A percentile compares a stretch with the other conserved stretches of the same genome.
Evolutionary conservation across 2,888 invertebrate species (phyloP).

Genomic region (Drosophila limbata): DNA sequence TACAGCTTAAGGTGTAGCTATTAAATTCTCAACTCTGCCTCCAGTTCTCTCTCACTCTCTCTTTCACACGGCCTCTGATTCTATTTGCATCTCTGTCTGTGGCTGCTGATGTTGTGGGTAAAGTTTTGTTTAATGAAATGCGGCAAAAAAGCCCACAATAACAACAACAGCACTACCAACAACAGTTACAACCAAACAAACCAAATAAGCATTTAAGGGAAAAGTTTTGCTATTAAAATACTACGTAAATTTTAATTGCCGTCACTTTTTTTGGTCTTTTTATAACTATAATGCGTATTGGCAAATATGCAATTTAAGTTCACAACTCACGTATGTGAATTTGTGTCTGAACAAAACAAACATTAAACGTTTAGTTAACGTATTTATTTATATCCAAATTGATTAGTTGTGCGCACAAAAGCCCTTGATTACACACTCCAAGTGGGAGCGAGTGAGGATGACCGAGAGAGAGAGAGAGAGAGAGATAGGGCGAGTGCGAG

Average conservation of each 20-base stretch:
- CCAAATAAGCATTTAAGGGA: slow-evolving; percentile 73
- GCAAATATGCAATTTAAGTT: slow-evolving; percentile 52
- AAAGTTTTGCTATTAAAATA: slow-evolving; percentile 79
- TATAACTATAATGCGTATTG: slow-evolving; percentile 25
- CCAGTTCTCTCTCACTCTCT: neutral
- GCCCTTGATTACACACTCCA: slow-evolving; percentile 25
- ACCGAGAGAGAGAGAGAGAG: slow-evolving; percentile 9
- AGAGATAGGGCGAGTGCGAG: neutral
- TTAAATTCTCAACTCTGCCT: slow-evolving; percentile 66
- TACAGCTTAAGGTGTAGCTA: slow-evolving; percentile 75
- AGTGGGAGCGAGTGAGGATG: neutral
- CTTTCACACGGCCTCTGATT: slow-evolving; percentile 1
- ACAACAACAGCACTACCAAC: slow-evolving; percentile 28
- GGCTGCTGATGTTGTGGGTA: slow-evolving; percentile 57
- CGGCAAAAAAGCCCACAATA: slow-evolving; percentile 67
- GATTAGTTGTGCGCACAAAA: slow-evolving; percentile 65
- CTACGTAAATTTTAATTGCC: slow-evolving; percentile 80
- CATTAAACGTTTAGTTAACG: slow-evolving; percentile 41
- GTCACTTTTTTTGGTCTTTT: slow-evolving; percentile 46
- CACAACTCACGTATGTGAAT: slow-evolving; percentile 27
- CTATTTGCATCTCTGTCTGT: slow-evolving; percentile 30
- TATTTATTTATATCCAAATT: slow-evolving; percentile 62
- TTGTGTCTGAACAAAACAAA: slow-evolving; percentile 32
- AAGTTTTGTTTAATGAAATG: slow-evolving; percentile 82
- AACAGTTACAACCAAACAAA: slow-evolving; percentile 44